Evolutionary conservation across 1,140 invertebrate species (phyloP).

Genomic region (Drosophila sucinea): DNA sequence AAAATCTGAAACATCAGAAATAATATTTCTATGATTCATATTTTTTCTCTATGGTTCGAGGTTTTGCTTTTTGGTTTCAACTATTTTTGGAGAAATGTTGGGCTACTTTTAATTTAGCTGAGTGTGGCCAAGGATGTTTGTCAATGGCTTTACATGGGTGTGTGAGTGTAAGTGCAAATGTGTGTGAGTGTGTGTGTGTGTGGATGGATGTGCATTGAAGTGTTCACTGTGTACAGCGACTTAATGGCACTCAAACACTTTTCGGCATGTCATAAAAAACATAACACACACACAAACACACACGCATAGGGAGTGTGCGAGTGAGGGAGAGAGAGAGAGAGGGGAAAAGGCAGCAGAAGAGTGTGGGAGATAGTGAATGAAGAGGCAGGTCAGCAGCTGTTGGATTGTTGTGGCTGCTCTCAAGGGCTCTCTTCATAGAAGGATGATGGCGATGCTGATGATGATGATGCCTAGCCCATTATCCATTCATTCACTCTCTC

Average conservation of each 20-base stretch:
- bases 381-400: slow-evolving; percentile 48
- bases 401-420: slow-evolving; percentile 60
- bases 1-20: too few species aligned
- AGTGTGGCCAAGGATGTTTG: not conserved
- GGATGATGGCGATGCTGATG: slow-evolving; percentile 10
- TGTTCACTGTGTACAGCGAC: slow-evolving; percentile 63
- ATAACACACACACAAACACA: slow-evolving; percentile 35
- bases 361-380: slow-evolving; percentile 11
- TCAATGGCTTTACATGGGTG: slow-evolving; percentile 6
- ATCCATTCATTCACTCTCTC: slow-evolving; percentile 21
- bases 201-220: slow-evolving; percentile 47
- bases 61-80: not conserved
- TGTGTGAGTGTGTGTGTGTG: slow-evolving; percentile 20
- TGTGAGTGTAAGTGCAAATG: slow-evolving; percentile 40
- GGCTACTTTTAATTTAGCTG: not conserved
- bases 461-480: slow-evolving; percentile 7
- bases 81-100: not conserved
- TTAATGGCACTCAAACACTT: slow-evolving; percentile 80
- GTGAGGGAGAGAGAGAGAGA: slow-evolving; percentile 36
- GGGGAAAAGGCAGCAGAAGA: not conserved
- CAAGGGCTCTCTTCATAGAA: slow-evolving; percentile 42
- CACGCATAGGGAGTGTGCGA: slow-evolving; percentile 18
- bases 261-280: slow-evolving; percentile 79
- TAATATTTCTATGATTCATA: too few species aligned
- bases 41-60: too few species aligned